These are phyloP conservation scores for Toxonevra muliebris DNA, from an alignment of 2,888 invertebrate genomes.

Conservation along the genomic window DNA sequence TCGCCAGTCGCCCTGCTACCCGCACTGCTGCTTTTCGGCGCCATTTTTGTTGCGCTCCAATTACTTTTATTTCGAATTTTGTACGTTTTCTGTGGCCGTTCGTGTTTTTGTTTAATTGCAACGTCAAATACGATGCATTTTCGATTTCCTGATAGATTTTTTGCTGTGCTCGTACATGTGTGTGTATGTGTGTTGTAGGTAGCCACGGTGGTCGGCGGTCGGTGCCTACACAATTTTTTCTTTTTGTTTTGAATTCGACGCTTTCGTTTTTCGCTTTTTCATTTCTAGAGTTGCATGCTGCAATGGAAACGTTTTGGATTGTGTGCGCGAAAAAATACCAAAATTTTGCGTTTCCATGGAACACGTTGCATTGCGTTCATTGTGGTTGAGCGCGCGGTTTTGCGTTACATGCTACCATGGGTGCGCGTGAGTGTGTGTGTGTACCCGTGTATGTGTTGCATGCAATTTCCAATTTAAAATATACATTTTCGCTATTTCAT, in stretches of 20 bases:
- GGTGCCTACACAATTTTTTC: neutral
- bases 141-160: neutral
- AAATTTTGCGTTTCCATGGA: slow-evolving; percentile 41
- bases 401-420: slow-evolving; percentile 20
- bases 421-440: neutral
- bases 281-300: neutral
- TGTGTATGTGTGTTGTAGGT: neutral
- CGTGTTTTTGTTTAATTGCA: slow-evolving; percentile 36
- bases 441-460: neutral
- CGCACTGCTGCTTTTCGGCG: slow-evolving; percentile 14
- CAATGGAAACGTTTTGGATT: slow-evolving; percentile 7
- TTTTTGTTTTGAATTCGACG: slow-evolving; percentile 4
- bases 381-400: slow-evolving; percentile 40
- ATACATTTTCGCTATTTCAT: slow-evolving; percentile 3
- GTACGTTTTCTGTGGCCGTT: slow-evolving; percentile 37
- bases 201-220: neutral
- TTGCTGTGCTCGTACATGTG: neutral
- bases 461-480: slow-evolving; percentile 20
- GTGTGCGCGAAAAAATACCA: slow-evolving; percentile 13
- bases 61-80: slow-evolving; percentile 45
- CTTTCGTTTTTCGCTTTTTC: neutral
- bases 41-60: slow-evolving; percentile 39
- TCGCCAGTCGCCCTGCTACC: too few relatives aligned
- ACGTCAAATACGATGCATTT: slow-evolving; percentile 6
- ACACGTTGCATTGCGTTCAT: slow-evolving; percentile 41